phyloP scores from a whole-genome alignment of 2,888 invertebrate genomes.

The Yponomeuta malinellus region DNA sequence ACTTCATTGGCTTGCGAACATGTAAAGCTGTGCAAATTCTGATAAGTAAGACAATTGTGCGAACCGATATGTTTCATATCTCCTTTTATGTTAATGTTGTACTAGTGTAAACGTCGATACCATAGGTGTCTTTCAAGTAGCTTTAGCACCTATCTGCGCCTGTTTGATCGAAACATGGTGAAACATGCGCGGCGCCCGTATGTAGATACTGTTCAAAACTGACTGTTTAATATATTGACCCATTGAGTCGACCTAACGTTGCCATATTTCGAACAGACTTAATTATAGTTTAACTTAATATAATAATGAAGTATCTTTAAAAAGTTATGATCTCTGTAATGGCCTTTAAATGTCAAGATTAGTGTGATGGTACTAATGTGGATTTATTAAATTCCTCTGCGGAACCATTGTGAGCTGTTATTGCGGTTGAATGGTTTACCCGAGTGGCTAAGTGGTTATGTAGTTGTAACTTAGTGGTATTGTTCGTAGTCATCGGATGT shows the following conservation, averaged over 20 bases:
- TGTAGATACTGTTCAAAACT: neutral
- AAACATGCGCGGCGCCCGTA: neutral
- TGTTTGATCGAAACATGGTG: conserved; percentile 14
- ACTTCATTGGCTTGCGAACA: neutral
- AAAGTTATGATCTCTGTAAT: conserved; percentile 54
- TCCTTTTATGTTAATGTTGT: neutral
- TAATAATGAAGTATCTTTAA: neutral
- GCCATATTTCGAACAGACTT: conserved; percentile 16
- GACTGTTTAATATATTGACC: neutral
- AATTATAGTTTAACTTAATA: neutral
- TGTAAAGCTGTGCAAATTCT: neutral
- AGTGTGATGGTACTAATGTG: conserved; percentile 31
- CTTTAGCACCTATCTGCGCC: neutral
- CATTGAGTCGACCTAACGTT: conserved; percentile 9
- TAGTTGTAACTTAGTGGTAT: neutral
- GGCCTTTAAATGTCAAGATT: conserved; percentile 42
- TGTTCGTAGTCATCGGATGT: neutral
- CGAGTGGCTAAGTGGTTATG: neutral
- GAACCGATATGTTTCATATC: neutral
- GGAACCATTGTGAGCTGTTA: neutral
- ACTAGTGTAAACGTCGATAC: neutral
- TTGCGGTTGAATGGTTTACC: neutral
- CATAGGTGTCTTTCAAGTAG: neutral
- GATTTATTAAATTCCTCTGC: conserved; percentile 24
- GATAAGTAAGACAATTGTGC: neutral